Evolutionary conservation across 2,113 vertebrate species (phyloP).

Genomic region (Hirundichthys speculiger): DNA sequence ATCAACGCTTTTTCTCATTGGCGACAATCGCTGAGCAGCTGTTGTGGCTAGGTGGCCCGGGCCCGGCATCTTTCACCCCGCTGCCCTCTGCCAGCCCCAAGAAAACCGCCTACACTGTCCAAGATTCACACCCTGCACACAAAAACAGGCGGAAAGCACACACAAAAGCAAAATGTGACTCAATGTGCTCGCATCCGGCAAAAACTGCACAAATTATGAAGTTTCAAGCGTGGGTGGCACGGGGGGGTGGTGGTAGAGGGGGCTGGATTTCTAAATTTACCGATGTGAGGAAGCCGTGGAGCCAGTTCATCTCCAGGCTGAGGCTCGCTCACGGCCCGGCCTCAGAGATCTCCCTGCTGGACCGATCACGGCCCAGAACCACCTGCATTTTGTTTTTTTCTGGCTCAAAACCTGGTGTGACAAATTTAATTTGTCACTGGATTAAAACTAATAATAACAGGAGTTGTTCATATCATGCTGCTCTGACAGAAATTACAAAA

Average conservation of each 20-base stretch:
- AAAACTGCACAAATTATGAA: constrained; percentile 52
- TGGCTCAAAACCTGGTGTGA: no score
- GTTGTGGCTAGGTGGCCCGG: constrained; percentile 77
- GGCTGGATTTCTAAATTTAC: constrained; percentile 58
- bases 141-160: constrained; percentile 62
- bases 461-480: no score
- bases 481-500: no score
- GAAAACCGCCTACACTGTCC: constrained; percentile 45
- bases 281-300: constrained; percentile 60
- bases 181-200: constrained; percentile 45
- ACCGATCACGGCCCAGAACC: constrained; percentile 33
- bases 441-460: no score
- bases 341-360: constrained; percentile 13
- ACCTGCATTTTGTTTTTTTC: no score
- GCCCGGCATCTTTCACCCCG: constrained; percentile 64
- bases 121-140: constrained; percentile 60
- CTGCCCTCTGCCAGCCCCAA: constrained; percentile 61
- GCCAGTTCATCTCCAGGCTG: constrained; percentile 42
- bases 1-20: constrained; percentile 76
- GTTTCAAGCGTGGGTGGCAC: constrained; percentile 51
- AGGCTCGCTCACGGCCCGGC: constrained; percentile 34
- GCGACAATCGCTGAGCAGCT: constrained; percentile 77
- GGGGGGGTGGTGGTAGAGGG: constrained; percentile 6
- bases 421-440: no score
- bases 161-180: constrained; percentile 59